phyloP scores from a whole-genome alignment of 2,888 invertebrate species.

The Bedellia somnulentella region DNA sequence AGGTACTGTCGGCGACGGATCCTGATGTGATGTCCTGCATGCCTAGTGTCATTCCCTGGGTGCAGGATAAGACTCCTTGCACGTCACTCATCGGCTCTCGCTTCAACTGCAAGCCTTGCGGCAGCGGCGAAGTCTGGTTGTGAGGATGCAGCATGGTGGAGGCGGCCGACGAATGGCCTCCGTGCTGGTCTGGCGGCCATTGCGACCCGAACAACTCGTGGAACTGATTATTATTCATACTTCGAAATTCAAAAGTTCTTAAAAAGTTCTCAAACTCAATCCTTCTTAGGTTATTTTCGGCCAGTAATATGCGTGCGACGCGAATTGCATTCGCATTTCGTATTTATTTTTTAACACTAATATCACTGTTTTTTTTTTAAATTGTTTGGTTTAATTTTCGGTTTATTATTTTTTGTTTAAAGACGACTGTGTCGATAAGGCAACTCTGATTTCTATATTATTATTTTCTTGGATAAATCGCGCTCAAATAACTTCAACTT shows the following conservation, averaged over 20 bases:
- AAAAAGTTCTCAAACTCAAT: constrained; percentile 1
- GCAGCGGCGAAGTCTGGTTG: constrained; percentile 18
- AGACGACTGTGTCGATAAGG: constrained; percentile 53
- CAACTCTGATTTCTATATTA: constrained; percentile 29
- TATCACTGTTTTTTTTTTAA: constrained; percentile 26
- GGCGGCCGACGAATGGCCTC: constrained; percentile 47
- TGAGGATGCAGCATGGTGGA: constrained; percentile 41
- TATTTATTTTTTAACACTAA: constrained; percentile 18
- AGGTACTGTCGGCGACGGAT: constrained; percentile 62
- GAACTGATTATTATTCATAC: constrained; percentile 50
- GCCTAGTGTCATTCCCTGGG: constrained; percentile 35
- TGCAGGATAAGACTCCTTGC: constrained; percentile 26
- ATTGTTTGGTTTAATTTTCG: constrained; percentile 14
- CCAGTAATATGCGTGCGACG: constrained; percentile 22
- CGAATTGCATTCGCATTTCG: constrained; percentile 51
- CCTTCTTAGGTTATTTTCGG: constrained; percentile 31
- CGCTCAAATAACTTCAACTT: constrained; percentile 48
- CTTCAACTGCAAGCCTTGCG: constrained; percentile 38
- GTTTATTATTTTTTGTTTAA: constrained; percentile 11
- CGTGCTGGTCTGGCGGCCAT: constrained; percentile 55
- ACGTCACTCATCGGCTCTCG: constrained; percentile 41
- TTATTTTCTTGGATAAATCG: constrained; percentile 16
- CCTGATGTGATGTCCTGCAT: constrained; percentile 25
- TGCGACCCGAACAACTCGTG: constrained; percentile 53
- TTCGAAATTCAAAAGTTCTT: constrained; percentile 17